Percentiles rank a stretch among this genome's conserved stretches.
phyloP scores from a whole-genome alignment of 2,797 vertebrate species.

The Chelon auratus region DNA sequence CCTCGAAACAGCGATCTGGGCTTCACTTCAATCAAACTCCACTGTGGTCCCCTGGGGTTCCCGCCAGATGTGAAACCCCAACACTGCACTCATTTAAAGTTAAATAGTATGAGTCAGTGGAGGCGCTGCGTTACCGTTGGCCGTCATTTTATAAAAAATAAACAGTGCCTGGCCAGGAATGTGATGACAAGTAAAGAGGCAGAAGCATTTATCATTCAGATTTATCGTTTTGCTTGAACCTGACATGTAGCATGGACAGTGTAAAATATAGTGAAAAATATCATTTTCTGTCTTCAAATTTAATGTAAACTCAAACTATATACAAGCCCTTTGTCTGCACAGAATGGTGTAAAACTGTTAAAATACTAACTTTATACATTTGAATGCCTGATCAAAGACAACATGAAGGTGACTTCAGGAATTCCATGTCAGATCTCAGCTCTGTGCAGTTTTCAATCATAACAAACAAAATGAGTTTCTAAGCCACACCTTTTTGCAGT shows the following conservation, averaged over 20 bases:
- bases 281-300: conserved; percentile 17
- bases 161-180: not conserved
- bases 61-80: conserved; percentile 56
- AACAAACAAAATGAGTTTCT: not conserved
- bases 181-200: conserved; percentile 7
- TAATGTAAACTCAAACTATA: conserved; percentile 8
- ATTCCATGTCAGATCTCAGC: no score
- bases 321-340: not conserved
- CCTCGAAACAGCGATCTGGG: conserved; percentile 45
- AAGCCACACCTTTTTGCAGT: not conserved
- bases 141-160: conserved; percentile 11
- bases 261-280: conserved; percentile 3
- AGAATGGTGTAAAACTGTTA: no score
- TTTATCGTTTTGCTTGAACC: conserved; percentile 1
- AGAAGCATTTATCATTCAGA: conserved; percentile 6
- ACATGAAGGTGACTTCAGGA: no score
- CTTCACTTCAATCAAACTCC: conserved; percentile 62
- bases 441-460: no score
- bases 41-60: conserved; percentile 33
- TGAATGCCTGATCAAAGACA: no score
- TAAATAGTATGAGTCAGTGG: conserved; percentile 24
- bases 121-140: conserved; percentile 14
- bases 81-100: conserved; percentile 28
- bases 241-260: not conserved
- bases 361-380: no score